A percentile compares a stretch with the other conserved stretches of the same genome.
Evolutionary conservation across 2,888 invertebrate species (phyloP).

Genomic region (Idaea biselata): DNA sequence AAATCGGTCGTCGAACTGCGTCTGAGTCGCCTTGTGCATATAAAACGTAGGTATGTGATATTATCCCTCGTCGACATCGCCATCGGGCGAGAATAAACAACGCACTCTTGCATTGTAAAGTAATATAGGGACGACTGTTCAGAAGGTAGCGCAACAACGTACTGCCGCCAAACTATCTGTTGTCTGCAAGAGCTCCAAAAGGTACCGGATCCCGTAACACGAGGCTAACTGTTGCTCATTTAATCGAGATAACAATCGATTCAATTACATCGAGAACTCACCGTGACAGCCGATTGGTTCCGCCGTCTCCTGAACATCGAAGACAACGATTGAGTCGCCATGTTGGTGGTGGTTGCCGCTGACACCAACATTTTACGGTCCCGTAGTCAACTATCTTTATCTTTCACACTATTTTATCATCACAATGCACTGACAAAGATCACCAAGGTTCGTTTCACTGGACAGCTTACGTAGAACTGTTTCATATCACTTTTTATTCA

Average conservation of each 20-base stretch:
- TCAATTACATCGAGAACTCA: constrained; percentile 35
- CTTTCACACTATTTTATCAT: constrained; percentile 30
- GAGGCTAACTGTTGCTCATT: neutral
- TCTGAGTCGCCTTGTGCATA: no score
- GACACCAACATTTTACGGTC: constrained; percentile 58
- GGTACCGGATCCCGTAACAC: neutral
- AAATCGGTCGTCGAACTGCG: no score
- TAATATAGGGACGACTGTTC: neutral
- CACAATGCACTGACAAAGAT: constrained; percentile 26
- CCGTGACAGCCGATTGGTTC: constrained; percentile 46
- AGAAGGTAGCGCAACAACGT: neutral
- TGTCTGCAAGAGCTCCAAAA: neutral
- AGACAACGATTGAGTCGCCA: constrained; percentile 57
- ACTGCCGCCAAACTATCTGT: neutral
- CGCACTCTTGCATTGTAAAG: no score
- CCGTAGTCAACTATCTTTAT: constrained; percentile 9
- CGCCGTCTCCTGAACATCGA: constrained; percentile 61
- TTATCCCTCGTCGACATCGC: no score
- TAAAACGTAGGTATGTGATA: no score
- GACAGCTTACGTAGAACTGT: neutral
- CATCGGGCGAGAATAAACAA: no score
- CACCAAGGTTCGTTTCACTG: constrained; percentile 3
- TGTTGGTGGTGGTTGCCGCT: constrained; percentile 46
- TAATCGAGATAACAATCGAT: constrained; percentile 8
- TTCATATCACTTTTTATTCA: constrained; percentile 16